Percentiles rank a stretch among this genome's conserved stretches.
These are phyloP conservation scores for Lithobates pipiens DNA, from an alignment of 2,797 vertebrate species.

Conservation along the genomic window DNA sequence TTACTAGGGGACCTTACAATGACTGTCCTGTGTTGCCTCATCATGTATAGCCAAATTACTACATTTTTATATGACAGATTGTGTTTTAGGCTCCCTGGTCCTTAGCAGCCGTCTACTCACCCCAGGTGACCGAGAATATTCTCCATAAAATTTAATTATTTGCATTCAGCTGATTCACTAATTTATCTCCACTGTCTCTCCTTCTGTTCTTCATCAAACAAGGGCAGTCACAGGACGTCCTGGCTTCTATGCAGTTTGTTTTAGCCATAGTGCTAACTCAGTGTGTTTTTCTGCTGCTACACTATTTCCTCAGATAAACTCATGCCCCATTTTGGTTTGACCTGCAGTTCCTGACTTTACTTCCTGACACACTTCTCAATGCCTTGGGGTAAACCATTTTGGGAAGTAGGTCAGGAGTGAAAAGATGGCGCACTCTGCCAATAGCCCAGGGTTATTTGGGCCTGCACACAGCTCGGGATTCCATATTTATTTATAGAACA, in stretches of 20 bases:
- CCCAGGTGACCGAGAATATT: not conserved
- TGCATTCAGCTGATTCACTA: slow-evolving; percentile 1
- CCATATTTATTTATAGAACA: slow-evolving; percentile 29
- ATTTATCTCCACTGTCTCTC: slow-evolving; percentile 16
- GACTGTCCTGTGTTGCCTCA: too few species aligned
- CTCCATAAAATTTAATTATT: slow-evolving; percentile 1
- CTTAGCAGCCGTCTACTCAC: not conserved
- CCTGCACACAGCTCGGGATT: not conserved
- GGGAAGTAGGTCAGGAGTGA: slow-evolving; percentile 40
- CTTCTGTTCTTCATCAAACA: slow-evolving; percentile 36
- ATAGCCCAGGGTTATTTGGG: not conserved
- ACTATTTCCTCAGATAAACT: slow-evolving; percentile 24
- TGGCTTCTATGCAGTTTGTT: not conserved
- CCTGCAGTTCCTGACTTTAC: slow-evolving; percentile 28
- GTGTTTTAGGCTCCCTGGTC: too few species aligned
- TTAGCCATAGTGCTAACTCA: not conserved
- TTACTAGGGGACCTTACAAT: too few species aligned
- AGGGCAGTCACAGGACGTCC: slow-evolving; percentile 12
- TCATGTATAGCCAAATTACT: too few species aligned
- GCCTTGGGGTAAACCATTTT: not conserved
- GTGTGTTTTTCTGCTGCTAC: not conserved
- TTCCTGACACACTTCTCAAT: slow-evolving; percentile 36
- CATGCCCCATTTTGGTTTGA: slow-evolving; percentile 12
- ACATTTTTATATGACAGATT: too few species aligned
- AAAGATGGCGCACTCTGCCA: slow-evolving; percentile 3